Conservation (phyloP, 2,113 vertebrate species). For the Cricetomys ansorgei region DNA sequence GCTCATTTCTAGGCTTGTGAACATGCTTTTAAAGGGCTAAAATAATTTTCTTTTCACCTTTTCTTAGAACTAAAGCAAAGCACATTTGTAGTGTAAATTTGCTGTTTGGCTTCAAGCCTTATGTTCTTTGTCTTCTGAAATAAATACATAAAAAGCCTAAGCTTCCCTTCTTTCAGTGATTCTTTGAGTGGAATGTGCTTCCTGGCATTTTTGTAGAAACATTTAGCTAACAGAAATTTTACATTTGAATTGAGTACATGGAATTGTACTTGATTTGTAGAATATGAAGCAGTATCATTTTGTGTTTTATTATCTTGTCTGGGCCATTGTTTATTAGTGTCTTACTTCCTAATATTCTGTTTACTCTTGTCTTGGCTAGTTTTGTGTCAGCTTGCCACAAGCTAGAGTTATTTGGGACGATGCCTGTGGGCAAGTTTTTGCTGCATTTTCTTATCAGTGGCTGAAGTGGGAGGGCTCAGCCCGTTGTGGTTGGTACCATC, state of each 20-base stretch:
- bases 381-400: background rate
- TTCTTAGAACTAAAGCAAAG: background rate
- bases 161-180: background rate
- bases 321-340: background rate
- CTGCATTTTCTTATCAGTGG: background rate
- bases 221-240: background rate
- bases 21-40: background rate
- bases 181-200: background rate
- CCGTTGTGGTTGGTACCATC: background rate
- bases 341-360: background rate
- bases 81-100: background rate
- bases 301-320: background rate
- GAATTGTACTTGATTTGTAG: conserved; percentile 6
- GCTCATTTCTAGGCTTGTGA: background rate
- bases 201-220: background rate
- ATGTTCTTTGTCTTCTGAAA: background rate
- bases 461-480: background rate
- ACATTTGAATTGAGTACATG: background rate
- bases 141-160: background rate
- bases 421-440: background rate
- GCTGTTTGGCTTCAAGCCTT: background rate
- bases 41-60: background rate
- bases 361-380: background rate
- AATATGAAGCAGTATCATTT: background rate
- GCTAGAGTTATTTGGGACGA: background rate